Base-by-base conservation (phyloP, 2,888 invertebrate genomes). In the Aromia moschata region DNA sequence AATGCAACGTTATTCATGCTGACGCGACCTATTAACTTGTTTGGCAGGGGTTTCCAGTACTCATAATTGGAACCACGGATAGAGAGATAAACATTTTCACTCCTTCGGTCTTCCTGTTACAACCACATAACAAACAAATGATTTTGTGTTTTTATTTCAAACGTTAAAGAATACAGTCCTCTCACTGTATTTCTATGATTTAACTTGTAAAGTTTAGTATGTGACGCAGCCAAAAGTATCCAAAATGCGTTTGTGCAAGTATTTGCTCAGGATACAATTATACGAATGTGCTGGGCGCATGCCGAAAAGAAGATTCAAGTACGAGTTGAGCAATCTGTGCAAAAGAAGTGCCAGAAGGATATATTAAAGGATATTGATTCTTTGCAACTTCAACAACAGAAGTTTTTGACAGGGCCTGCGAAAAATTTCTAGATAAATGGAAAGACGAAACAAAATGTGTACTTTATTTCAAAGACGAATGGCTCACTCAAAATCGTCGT, bases 361-460 rank as follows among this genome's bases (percentile, higher is more conserved):
- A 47, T 47, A 47, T 3, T 47, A 31, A 47, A 30, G 31, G 47
- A 47, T 47, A 47, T 30, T 47, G 47, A 47, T 31, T 47, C 47
- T 31, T 47, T 47, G 47, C 47, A 47, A 47, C 47, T 47, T 47
- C 31, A 47, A 47, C 47, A 47, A 47, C 47, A 31, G 47, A 47
- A 47, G 31, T 47, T 47, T 47, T 47, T 47, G 47, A 30, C 47
- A 31, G 31, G 30, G 31, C 25, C 31, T 25, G 25, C 4, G 25
- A 25, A 25, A 25, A 25, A 25, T 25, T 47, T 43, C 43, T 43
- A 43, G 43, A 43, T 43, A 43, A 43, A 43, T 43, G 43, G 43
- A 43, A 43, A 11, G 43, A 14, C 43, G 43, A 43, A 43, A 43
- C 5, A 11, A 43, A 43, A 9, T 43, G 5, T 43, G n/a, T 43